A percentile compares a stretch with the other conserved stretches of the same genome.
These are phyloP conservation scores for Pinctada fucata DNA, from an alignment of 2,888 invertebrate genomes.

Conservation along the genomic window DNA sequence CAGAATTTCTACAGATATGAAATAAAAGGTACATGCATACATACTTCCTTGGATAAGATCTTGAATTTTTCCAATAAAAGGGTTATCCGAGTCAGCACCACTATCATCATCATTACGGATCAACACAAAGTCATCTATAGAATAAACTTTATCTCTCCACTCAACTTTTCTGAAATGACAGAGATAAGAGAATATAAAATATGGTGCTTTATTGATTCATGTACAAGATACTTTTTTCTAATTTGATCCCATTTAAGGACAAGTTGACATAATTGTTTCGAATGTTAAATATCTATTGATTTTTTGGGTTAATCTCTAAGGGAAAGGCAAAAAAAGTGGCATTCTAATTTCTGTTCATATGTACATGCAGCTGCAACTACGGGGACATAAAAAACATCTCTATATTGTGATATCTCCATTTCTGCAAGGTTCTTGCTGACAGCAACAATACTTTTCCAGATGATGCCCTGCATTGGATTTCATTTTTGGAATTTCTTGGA, in stretches of 20 bases:
- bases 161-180: constrained; percentile 55
- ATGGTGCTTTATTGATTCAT: too few relatives aligned
- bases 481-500: too few relatives aligned
- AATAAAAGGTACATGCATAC: not conserved
- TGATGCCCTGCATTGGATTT: too few relatives aligned
- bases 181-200: not conserved
- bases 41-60: constrained; percentile 22
- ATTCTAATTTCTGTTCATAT: not conserved
- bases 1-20: too few relatives aligned
- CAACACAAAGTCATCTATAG: constrained; percentile 66
- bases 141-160: constrained; percentile 53
- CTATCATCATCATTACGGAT: constrained; percentile 63
- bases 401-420: too few relatives aligned
- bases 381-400: too few relatives aligned
- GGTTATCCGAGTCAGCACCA: constrained; percentile 45
- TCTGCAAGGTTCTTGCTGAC: too few relatives aligned
- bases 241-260: too few relatives aligned
- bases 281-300: not conserved
- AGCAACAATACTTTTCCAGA: too few relatives aligned
- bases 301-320: not conserved
- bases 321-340: not conserved
- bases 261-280: too few relatives aligned
- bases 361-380: too few relatives aligned
- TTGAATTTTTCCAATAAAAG: constrained; percentile 65
- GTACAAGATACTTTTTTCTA: too few relatives aligned